These are phyloP conservation scores for Parazoanthus atlanticus DNA, from an alignment of 92 coral and sea anemone genomes.

Conservation along the genomic window DNA sequence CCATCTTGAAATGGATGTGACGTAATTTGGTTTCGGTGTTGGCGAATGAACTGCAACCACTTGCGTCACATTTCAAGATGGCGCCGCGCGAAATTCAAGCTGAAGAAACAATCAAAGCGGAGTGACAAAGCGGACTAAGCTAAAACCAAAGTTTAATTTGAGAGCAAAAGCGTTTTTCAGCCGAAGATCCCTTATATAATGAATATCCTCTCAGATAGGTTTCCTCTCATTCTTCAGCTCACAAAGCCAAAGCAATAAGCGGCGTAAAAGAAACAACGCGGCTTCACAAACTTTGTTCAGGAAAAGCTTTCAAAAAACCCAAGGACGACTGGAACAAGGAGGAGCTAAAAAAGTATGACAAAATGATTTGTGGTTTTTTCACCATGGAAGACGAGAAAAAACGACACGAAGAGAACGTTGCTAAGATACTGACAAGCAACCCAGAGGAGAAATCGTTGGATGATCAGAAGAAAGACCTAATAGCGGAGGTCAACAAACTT, in stretches of 20 bases:
- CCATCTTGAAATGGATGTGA: too few species aligned
- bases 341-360: slow-evolving; percentile 66
- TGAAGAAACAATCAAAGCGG: too few species aligned
- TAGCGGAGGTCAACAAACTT: slow-evolving; percentile 84
- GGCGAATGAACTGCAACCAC: too few species aligned
- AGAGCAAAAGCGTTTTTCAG: too few species aligned
- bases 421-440: slow-evolving; percentile 70
- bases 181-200: too few species aligned
- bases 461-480: slow-evolving; percentile 81
- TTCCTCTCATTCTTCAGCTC: slow-evolving; percentile 33
- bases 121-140: too few species aligned
- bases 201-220: not conserved
- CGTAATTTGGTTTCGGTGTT: too few species aligned
- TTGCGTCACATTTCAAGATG: too few species aligned
- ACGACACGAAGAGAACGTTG: slow-evolving; percentile 81
- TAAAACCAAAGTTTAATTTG: too few species aligned
- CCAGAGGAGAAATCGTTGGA: slow-evolving; percentile 71
- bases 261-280: slow-evolving; percentile 89
- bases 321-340: slow-evolving; percentile 74
- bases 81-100: too few species aligned
- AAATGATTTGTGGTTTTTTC: slow-evolving; percentile 89
- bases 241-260: slow-evolving; percentile 72
- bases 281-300: slow-evolving; percentile 84
- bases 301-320: slow-evolving; percentile 63
- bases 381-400: slow-evolving; percentile 79